Conservation (phyloP, 37 sponge, comb jelly and placozoan genomes). For the Eunapius fragilis region DNA sequence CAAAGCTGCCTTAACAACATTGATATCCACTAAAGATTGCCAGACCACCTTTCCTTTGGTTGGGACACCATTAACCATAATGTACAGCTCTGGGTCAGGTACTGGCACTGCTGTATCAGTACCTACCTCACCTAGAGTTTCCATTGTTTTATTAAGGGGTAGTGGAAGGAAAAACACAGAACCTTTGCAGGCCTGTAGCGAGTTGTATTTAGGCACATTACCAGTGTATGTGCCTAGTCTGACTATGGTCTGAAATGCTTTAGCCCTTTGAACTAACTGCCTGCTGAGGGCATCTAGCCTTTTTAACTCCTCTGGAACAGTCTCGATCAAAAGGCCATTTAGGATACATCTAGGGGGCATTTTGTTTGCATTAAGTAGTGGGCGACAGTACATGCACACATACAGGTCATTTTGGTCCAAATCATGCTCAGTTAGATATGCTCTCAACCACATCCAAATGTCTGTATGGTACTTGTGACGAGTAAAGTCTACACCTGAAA, state of each 20-base stretch:
- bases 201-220: conserved; percentile 54
- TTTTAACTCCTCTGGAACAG: conserved; percentile 48
- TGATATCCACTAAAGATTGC: conserved; percentile 1
- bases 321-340: conserved; percentile 49
- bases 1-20: neutral
- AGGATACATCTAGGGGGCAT: conserved; percentile 67
- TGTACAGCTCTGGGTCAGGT: conserved; percentile 33
- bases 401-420: conserved; percentile 1
- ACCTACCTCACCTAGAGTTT: conserved; percentile 30
- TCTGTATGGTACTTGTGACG: neutral
- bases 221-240: conserved; percentile 58
- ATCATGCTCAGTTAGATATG: conserved; percentile 1
- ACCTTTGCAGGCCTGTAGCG: conserved; percentile 43
- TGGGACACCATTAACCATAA: conserved; percentile 42
- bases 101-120: neutral
- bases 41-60: conserved; percentile 44
- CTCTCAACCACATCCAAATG: conserved; percentile 46
- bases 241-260: conserved; percentile 58
- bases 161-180: conserved; percentile 55
- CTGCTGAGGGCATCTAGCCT: conserved; percentile 39
- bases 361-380: conserved; percentile 14
- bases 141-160: conserved; percentile 45
- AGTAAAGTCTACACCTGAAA: conserved; percentile 9
- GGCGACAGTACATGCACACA: conserved; percentile 57
- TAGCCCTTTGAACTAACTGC: conserved; percentile 62